Conservation (phyloP, 2,888 invertebrate species). For the Dexiosoma caninum region DNA sequence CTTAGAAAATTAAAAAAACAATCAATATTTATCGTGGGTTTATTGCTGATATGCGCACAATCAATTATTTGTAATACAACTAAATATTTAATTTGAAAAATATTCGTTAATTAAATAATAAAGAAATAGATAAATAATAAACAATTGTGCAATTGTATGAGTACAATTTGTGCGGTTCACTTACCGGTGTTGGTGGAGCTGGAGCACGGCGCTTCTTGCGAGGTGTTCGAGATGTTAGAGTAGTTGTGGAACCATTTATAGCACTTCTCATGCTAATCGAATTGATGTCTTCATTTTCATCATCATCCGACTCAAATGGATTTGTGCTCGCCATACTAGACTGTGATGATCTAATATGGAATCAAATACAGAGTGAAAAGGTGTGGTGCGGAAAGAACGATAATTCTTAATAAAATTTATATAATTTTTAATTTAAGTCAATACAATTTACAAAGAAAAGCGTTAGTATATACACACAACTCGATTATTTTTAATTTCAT, state of each 20-base stretch:
- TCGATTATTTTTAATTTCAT: no score
- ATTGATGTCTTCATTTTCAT: conserved; percentile 66
- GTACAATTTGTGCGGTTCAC: conserved; percentile 9
- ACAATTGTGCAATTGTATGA: not conserved
- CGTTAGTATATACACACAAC: not conserved
- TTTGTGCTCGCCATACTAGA: conserved; percentile 81
- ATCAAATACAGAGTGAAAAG: not conserved
- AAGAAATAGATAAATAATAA: not conserved
- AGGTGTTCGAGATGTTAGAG: conserved; percentile 77
- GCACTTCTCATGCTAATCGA: conserved; percentile 63
- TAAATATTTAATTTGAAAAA: no score
- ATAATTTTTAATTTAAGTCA: conserved; percentile 43
- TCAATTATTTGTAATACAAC: conserved; percentile 8
- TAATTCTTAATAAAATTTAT: conserved; percentile 6
- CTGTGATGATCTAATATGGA: conserved; percentile 79
- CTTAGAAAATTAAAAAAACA: conserved; percentile 12
- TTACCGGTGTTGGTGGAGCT: conserved; percentile 78
- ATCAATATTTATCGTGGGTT: conserved; percentile 28
- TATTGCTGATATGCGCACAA: not conserved
- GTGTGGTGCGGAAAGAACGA: conserved; percentile 1
- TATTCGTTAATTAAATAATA: not conserved
- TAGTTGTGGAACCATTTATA: conserved; percentile 59
- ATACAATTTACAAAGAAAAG: conserved; percentile 3
- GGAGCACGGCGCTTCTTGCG: conserved; percentile 84
- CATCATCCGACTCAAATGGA: conserved; percentile 79